Evolutionary conservation across 2,113 vertebrate genomes (phyloP), one percentile per base, ranked within the genome.

Genomic region (Urocitellus parryii): DNA sequence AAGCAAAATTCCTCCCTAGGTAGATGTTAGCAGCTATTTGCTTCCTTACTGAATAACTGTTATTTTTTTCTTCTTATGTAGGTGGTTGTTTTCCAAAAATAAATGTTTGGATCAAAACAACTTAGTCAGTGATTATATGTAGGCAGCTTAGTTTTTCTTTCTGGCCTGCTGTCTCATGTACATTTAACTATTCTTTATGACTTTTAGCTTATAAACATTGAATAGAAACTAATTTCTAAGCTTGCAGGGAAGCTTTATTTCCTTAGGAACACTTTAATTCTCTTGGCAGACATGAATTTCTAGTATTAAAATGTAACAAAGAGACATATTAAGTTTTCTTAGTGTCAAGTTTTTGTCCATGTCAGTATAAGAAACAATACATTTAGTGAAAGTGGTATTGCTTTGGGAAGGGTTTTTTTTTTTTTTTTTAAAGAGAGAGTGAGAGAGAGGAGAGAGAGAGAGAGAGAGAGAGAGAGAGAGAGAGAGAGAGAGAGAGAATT

Each of bases 21-120:
- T 20, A 72, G 58, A 61, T 7, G 1, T 87, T 76, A 90, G 37
- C 14, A 94, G 39, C 39, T 79, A 58, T 91, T 93, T 86, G 5
- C 9, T 94, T 93, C 83, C 27, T 86, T 16, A 27, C 39, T 90
- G 73, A n/a, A 56, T 89, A 77, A 56, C 78, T 94, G 51, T 76
- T 90, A 86, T 56, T 96, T 96, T 95, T 70, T 72, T 81, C 70
- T 63, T 90, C 18, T 86, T 37, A 17, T 89, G 51, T 91, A 95
- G 91, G 91, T 74, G 17, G 79, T 88, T 68, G 53, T 95, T 95
- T 97, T 88, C 77, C 83, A 94, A 97, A 88, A 97, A 85, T 85
- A 93, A 96, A 94, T 7, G 0, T 91, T 91, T 93, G n/a, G 4
- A 96, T 91, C 95, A 89, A 96, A 97, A 95, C 93, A 96, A 70